phyloP scores from a whole-genome alignment of 2,113 vertebrate genomes.

The Neodontobutis hainanensis region DNA sequence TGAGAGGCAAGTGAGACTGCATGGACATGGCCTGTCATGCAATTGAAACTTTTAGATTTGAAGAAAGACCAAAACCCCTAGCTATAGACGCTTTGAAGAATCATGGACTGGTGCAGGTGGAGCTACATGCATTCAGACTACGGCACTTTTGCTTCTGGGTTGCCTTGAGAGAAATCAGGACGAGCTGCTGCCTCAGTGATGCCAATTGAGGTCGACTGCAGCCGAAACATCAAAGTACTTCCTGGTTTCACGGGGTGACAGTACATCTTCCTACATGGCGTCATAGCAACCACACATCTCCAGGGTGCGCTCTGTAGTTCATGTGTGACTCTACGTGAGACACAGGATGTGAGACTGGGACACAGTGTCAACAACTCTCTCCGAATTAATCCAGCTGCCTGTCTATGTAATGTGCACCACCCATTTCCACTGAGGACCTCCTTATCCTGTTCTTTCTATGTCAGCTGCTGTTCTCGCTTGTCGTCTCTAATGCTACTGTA shows the following conservation, averaged over 20 bases:
- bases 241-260: slow-evolving; percentile 19
- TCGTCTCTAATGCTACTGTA: not conserved
- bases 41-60: slow-evolving; percentile 57
- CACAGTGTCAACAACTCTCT: not conserved
- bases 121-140: slow-evolving; percentile 1
- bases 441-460: slow-evolving; percentile 31
- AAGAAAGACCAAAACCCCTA: slow-evolving; percentile 48
- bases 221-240: slow-evolving; percentile 48
- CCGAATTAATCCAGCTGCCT: slow-evolving; percentile 49
- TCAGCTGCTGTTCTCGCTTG: not conserved
- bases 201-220: slow-evolving; percentile 60
- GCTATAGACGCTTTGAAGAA: slow-evolving; percentile 45
- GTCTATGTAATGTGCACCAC: slow-evolving; percentile 44
- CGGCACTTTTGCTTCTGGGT: not conserved
- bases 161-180: not conserved
- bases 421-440: slow-evolving; percentile 23
- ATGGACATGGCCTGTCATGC: slow-evolving; percentile 54
- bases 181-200: slow-evolving; percentile 18
- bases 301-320: not conserved
- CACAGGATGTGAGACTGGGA: slow-evolving; percentile 19
- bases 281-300: slow-evolving; percentile 13
- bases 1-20: slow-evolving; percentile 31
- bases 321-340: slow-evolving; percentile 19
- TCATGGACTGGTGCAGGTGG: slow-evolving; percentile 9
- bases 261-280: slow-evolving; percentile 4